Evolutionary conservation across 1,140 invertebrate genomes (phyloP).

Genomic region (Drosophila eugracilis): DNA sequence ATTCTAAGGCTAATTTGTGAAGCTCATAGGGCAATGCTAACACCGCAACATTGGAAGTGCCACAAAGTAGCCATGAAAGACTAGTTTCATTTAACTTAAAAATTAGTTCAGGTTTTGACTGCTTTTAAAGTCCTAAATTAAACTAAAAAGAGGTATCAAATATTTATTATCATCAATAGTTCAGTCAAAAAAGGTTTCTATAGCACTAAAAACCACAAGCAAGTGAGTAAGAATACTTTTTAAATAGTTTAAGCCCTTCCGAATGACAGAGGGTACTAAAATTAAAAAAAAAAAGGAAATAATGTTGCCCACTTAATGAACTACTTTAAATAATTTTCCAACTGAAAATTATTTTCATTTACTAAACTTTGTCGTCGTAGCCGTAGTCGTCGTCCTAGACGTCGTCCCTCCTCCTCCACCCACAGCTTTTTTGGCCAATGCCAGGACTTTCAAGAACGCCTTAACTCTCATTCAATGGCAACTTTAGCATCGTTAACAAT

Average conservation of each 20-base stretch:
- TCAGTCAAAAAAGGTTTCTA: background rate
- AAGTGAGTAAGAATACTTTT: slow-evolving; percentile 33
- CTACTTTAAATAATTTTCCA: slow-evolving; percentile 81
- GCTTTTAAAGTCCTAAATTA: too few relatives aligned
- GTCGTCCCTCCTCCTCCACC: background rate
- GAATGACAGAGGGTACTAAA: slow-evolving; percentile 1
- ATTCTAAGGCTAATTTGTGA: too few relatives aligned
- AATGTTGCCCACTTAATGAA: slow-evolving; percentile 73
- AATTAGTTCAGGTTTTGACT: too few relatives aligned
- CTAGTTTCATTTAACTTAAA: too few relatives aligned
- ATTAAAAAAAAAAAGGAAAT: slow-evolving; percentile 19
- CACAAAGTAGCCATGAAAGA: too few relatives aligned
- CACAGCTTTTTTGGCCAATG: slow-evolving; percentile 4
- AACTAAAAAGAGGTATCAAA: too few relatives aligned
- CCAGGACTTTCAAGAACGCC: slow-evolving; percentile 38
- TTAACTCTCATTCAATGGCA: slow-evolving; percentile 63
- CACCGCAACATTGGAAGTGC: too few relatives aligned
- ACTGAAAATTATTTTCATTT: slow-evolving; percentile 80
- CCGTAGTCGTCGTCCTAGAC: background rate
- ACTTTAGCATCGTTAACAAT: slow-evolving; percentile 81
- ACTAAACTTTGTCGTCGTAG: slow-evolving; percentile 65
- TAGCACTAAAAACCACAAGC: background rate
- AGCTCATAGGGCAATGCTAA: too few relatives aligned
- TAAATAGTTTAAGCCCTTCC: slow-evolving; percentile 35
- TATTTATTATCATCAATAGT: too few relatives aligned